A percentile compares a stretch with the other conserved stretches of the same genome.
Conservation (phyloP, 2,113 vertebrate species). For the Dermatemys mawii region DNA sequence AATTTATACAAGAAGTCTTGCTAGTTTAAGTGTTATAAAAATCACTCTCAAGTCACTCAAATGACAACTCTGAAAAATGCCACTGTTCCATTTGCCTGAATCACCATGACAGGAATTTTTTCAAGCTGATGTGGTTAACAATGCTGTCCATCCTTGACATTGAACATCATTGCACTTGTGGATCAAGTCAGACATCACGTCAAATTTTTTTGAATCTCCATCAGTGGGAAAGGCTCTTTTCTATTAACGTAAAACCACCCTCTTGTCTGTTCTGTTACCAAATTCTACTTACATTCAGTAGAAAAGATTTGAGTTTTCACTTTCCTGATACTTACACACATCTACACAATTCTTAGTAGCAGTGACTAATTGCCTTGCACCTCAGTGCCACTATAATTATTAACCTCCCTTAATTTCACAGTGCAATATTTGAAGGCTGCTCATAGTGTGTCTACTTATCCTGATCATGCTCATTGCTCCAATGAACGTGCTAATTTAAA, state of each 20-base stretch:
- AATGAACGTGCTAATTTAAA: neutral
- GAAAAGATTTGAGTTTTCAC: neutral
- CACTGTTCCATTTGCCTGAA: too few species aligned
- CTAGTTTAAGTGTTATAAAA: too few species aligned
- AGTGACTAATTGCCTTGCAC: neutral
- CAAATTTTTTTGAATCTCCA: too few species aligned
- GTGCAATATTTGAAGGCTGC: neutral
- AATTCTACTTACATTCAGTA: neutral
- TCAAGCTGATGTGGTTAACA: too few species aligned
- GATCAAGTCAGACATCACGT: too few species aligned
- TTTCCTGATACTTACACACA: neutral
- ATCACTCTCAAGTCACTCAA: too few species aligned
- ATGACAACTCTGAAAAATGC: too few species aligned
- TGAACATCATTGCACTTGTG: too few species aligned
- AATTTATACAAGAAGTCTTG: too few species aligned
- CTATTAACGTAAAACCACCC: neutral
- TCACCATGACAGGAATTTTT: too few species aligned
- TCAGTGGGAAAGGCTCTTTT: neutral
- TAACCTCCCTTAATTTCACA: constrained; percentile 47
- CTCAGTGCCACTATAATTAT: neutral
- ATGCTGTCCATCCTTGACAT: too few species aligned
- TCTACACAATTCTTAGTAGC: neutral
- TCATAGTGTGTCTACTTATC: neutral
- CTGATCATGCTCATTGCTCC: neutral
- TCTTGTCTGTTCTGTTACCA: neutral